Conservation (phyloP, 2,888 invertebrate genomes). For the Catocala nupta region DNA sequence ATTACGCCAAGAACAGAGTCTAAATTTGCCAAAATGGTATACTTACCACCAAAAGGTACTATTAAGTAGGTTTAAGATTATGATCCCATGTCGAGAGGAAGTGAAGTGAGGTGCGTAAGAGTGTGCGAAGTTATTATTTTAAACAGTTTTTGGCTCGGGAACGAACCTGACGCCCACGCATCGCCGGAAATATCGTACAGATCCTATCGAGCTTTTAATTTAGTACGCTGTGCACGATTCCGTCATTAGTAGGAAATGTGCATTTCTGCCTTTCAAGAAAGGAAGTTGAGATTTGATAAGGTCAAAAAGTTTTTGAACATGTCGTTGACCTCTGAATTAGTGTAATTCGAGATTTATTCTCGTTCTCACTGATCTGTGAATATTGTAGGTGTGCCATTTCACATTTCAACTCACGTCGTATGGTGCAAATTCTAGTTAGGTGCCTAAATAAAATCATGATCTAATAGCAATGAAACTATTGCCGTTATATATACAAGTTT, state of each 20-base stretch:
- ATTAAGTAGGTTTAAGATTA: conserved; percentile 67
- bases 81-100: conserved; percentile 64
- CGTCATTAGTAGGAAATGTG: conserved; percentile 81
- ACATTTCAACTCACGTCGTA: conserved; percentile 7
- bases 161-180: conserved; percentile 75
- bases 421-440: background rate
- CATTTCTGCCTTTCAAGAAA: conserved; percentile 75
- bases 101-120: conserved; percentile 72
- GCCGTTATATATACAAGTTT: no score
- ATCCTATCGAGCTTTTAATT: conserved; percentile 74
- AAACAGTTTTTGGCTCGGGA: conserved; percentile 64
- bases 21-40: conserved; percentile 35
- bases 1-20: conserved; percentile 53
- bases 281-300: conserved; percentile 73
- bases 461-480: no score
- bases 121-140: conserved; percentile 72
- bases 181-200: conserved; percentile 79
- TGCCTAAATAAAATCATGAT: no score
- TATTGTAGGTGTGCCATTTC: conserved; percentile 26
- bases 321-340: conserved; percentile 58
- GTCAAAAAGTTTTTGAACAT: conserved; percentile 56
- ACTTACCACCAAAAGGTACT: conserved; percentile 45
- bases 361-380: conserved; percentile 34
- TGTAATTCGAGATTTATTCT: conserved; percentile 30
- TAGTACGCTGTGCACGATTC: conserved; percentile 78